phyloP scores from a whole-genome alignment of 1,140 invertebrate genomes.

The Tyrophagus putrescentiae region DNA sequence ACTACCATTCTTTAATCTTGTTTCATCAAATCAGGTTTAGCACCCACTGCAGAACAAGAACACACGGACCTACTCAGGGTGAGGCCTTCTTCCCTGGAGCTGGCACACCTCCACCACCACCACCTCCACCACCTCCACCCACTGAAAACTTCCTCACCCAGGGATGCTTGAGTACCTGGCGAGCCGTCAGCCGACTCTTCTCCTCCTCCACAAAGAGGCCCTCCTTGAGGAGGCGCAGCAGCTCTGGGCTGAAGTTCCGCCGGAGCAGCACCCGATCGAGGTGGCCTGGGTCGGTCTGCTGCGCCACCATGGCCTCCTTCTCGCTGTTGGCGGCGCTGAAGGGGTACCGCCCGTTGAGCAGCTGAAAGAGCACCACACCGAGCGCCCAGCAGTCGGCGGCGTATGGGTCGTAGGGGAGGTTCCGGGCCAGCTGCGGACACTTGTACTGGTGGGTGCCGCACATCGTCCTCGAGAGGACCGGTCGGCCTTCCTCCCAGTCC shows the following conservation, averaged over 20 bases:
- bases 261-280: too few relatives aligned
- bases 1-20: too few relatives aligned
- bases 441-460: slow-evolving; percentile 29
- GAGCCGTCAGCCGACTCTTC: slow-evolving; percentile 50
- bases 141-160: too few relatives aligned
- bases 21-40: too few relatives aligned
- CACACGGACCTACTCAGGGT: too few relatives aligned
- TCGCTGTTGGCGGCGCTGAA: slow-evolving; percentile 32
- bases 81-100: too few relatives aligned
- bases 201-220: slow-evolving; percentile 64
- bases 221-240: slow-evolving; percentile 35
- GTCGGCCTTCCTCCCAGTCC: not conserved
- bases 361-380: slow-evolving; percentile 30
- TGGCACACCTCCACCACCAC: too few relatives aligned
- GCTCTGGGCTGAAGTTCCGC: too few relatives aligned
- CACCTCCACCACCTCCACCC: too few relatives aligned
- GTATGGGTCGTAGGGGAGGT: slow-evolving; percentile 26
- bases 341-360: slow-evolving; percentile 32
- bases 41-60: too few relatives aligned
- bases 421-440: slow-evolving; percentile 28
- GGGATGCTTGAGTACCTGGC: slow-evolving; percentile 30
- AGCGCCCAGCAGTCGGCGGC: slow-evolving; percentile 29
- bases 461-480: slow-evolving; percentile 25
- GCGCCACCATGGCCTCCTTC: slow-evolving; percentile 32
- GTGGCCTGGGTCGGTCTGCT: slow-evolving; percentile 49